phyloP scores from a whole-genome alignment of 2,113 vertebrate genomes.

The Trichechus manatus region DNA sequence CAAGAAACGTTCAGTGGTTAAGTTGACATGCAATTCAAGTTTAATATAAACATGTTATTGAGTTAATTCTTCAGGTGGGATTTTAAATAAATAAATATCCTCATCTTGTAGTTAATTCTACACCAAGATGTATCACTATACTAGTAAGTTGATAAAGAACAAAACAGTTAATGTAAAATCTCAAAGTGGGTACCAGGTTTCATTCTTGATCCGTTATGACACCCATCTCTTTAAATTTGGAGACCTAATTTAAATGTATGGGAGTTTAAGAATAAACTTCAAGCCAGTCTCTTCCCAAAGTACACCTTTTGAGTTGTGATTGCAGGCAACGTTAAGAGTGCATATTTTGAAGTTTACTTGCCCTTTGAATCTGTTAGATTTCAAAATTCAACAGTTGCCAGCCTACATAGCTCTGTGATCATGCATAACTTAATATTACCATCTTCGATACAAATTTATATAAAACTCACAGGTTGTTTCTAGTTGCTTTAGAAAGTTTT shows the following conservation, averaged over 20 bases:
- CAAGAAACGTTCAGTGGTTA: neutral
- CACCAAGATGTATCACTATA: neutral
- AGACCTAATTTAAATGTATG: neutral
- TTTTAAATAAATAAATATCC: neutral
- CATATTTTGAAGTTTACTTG: conserved; percentile 51
- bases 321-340: neutral
- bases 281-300: neutral
- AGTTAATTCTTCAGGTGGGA: conserved; percentile 30
- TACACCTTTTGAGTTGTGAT: neutral
- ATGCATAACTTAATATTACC: neutral
- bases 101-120: neutral
- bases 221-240: neutral
- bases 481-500: neutral
- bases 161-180: neutral
- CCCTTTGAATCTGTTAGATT: neutral
- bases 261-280: neutral
- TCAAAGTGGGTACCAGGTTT: neutral
- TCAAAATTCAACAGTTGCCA: neutral
- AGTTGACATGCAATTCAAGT: neutral
- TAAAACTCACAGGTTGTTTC: neutral
- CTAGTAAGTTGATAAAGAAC: neutral
- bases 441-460: neutral
- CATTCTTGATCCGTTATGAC: neutral
- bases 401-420: neutral
- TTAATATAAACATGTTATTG: neutral